Evolutionary conservation across 2,113 vertebrate genomes (phyloP), one percentile per base, ranked within the genome.

Genomic region (Sander vitreus): DNA sequence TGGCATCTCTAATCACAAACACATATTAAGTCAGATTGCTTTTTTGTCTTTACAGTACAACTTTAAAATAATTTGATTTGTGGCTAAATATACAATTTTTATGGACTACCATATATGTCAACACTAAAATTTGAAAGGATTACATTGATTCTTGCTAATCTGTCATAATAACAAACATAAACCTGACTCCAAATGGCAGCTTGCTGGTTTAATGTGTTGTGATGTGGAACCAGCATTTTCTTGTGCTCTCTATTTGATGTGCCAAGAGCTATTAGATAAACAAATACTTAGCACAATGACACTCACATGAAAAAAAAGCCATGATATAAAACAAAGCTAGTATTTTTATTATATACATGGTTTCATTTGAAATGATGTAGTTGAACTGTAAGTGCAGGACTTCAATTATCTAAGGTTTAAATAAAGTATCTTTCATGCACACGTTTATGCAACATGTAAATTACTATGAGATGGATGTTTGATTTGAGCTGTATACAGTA

Each of bases 1-100:
- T 86, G 69, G 70, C 77, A 85, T 62, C 78, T 80, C 73, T 84
- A 89, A 89, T 92, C 87, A 86, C 77, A 88, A 85, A 89, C 84
- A 88, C 72, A 81, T 81, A 55, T 76, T 14, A 14, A 82, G 45
- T 70, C 64, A 72, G 71, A 81, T 65, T 73, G 36, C 69, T 85
- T 33, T 76, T 83, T 54, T 79, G 48, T 66, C 63, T 70, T 77
- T 47, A 64, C 63, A 47, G 33, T 48, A 53, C 75, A 81, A 79
- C 43, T 60, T 80, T 4, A 82, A 76, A 81, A 62, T 36, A 47
- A 78, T 50, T 23, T 57, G 57, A 84, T 73, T 69, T 48, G 48
- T 33, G 36, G 60, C 45, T 47, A 58, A 48, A 73, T 63, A 43
- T 55, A 54, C 50, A 60, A 65, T 80, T 78, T 59, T 6, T 13